Conservation (phyloP, 2,888 invertebrate species). For the Oligia fasciuncula region DNA sequence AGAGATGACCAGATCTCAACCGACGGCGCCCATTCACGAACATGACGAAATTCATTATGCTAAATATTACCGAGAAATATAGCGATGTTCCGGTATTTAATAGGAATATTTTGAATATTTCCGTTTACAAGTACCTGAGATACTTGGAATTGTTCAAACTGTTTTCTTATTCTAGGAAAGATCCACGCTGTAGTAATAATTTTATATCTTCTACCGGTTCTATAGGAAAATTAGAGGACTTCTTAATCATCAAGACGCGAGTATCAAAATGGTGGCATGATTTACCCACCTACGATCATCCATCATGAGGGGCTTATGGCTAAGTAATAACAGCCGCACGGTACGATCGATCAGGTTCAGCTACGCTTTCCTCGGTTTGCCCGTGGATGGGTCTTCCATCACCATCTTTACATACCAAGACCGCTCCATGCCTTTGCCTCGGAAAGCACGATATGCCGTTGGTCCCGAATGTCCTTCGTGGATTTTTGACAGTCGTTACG, state of each 20-base stretch:
- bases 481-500: background rate
- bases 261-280: too few relatives aligned
- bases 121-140: background rate
- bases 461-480: background rate
- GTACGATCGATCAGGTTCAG: background rate
- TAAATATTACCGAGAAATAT: slow-evolving; percentile 45
- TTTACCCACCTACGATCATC: background rate
- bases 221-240: background rate
- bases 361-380: background rate
- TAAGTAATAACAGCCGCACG: too few relatives aligned
- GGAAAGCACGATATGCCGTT: background rate
- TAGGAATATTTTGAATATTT: slow-evolving; percentile 35
- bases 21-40: too few relatives aligned
- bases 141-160: slow-evolving; percentile 12
- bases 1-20: too few relatives aligned
- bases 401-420: background rate
- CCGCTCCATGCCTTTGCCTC: background rate
- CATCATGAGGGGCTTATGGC: background rate
- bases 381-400: background rate
- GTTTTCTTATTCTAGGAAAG: slow-evolving; percentile 22
- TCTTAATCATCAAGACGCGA: background rate
- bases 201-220: background rate
- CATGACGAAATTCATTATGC: slow-evolving; percentile 45
- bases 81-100: slow-evolving; percentile 33
- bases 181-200: background rate